These are phyloP conservation scores for Tolmerus cingulatus DNA, from an alignment of 2,888 invertebrate species.

Conservation along the genomic window DNA sequence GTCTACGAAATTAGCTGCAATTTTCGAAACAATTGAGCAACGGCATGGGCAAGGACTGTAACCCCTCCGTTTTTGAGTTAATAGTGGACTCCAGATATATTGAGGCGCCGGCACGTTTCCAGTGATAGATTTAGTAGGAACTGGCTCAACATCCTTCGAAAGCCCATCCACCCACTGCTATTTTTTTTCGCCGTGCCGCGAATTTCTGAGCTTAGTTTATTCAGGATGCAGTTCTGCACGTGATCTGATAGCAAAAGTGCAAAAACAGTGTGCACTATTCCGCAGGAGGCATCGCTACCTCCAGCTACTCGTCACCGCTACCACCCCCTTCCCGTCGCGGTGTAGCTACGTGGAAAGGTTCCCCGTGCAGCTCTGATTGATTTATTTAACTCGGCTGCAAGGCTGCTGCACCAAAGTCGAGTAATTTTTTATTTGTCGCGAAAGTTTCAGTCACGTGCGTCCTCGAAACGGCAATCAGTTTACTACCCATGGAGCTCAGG, in stretches of 20 bases:
- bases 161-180: background rate
- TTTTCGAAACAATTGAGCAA: conserved; percentile 40
- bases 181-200: background rate
- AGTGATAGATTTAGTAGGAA: conserved; percentile 36
- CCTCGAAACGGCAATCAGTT: conserved; percentile 43
- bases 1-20: conserved; percentile 41
- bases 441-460: conserved; percentile 45
- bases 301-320: background rate
- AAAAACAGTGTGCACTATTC: background rate
- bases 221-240: conserved; percentile 17
- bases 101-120: background rate
- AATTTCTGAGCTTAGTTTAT: conserved; percentile 23
- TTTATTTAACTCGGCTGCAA: conserved; percentile 40
- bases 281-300: background rate
- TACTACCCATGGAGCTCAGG: background rate
- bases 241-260: conserved; percentile 31
- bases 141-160: background rate
- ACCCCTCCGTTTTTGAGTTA: conserved; percentile 8
- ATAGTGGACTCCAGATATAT: conserved; percentile 14
- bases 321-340: background rate
- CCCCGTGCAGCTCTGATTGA: conserved; percentile 32
- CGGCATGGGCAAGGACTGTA: background rate
- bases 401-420: background rate
- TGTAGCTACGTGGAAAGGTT: background rate
- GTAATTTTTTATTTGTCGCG: conserved; percentile 44